A percentile compares a stretch with the other conserved stretches of the same genome.
phyloP scores from a whole-genome alignment of 35 echinoderm and acorn worm species.

The Apostichopus parvimensis region DNA sequence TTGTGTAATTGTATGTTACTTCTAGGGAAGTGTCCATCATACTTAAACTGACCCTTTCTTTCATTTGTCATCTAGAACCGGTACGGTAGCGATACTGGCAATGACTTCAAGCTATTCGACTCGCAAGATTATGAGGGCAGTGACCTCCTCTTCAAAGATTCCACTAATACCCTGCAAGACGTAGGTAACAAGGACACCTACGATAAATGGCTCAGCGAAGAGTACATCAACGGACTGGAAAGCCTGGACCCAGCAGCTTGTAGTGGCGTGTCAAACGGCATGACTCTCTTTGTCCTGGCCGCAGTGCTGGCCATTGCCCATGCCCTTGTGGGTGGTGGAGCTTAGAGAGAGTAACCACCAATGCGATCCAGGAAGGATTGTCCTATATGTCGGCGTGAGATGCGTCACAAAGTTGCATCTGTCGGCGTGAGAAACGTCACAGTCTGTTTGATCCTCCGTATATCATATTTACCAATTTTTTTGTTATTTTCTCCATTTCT shows the following conservation, averaged over 20 bases:
- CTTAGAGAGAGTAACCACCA: background rate
- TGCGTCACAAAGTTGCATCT: constrained; percentile 16
- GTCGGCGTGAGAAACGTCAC: constrained; percentile 28
- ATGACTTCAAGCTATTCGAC: constrained; percentile 57
- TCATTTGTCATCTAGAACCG: background rate
- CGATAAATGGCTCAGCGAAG: constrained; percentile 44
- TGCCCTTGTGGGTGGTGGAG: background rate
- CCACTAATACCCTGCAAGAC: constrained; percentile 18
- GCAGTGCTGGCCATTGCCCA: background rate
- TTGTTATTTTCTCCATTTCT: background rate
- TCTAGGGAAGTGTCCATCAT: too few species aligned
- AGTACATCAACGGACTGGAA: constrained; percentile 54
- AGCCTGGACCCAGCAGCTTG: background rate
- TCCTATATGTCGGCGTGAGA: constrained; percentile 36
- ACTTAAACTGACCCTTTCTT: too few species aligned
- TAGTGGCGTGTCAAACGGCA: background rate
- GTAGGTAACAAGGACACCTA: constrained; percentile 60
- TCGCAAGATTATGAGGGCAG: constrained; percentile 33
- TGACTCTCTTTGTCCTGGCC: background rate
- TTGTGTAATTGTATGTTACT: too few species aligned
- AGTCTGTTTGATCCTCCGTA: background rate
- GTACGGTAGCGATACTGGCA: background rate
- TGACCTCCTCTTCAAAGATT: constrained; percentile 68
- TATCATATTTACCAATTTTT: background rate
- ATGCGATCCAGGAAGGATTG: constrained; percentile 39